phyloP scores from a whole-genome alignment of 2,797 vertebrate species.

The Euthynnus affinis region DNA sequence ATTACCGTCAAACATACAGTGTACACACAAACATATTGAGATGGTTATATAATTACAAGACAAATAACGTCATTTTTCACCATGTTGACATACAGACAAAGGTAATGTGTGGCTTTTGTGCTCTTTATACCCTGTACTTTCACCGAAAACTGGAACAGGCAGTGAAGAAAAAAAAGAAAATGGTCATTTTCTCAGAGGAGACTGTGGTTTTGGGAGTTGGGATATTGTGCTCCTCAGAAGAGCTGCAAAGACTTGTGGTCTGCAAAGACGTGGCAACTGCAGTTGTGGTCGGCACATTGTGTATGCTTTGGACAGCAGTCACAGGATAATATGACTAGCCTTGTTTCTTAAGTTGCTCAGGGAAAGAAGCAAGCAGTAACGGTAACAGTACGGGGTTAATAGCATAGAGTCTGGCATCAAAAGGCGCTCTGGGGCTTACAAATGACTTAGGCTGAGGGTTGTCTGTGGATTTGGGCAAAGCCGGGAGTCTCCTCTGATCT shows the following conservation, averaged over 20 bases:
- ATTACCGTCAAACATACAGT: slow-evolving; percentile 12
- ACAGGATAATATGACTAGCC: slow-evolving; percentile 48
- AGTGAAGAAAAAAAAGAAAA: slow-evolving; percentile 48
- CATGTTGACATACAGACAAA: slow-evolving; percentile 33
- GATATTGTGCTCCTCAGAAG: slow-evolving; percentile 58
- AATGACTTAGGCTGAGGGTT: slow-evolving; percentile 43
- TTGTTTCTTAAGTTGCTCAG: slow-evolving; percentile 48
- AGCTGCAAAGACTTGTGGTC: slow-evolving; percentile 65
- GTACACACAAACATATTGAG: slow-evolving; percentile 23
- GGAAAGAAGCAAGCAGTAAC: slow-evolving; percentile 31
- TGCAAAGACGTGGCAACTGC: slow-evolving; percentile 68
- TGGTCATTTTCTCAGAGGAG: slow-evolving; percentile 49
- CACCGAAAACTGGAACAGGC: slow-evolving; percentile 28
- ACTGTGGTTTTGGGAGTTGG: slow-evolving; percentile 54
- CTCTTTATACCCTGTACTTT: slow-evolving; percentile 39
- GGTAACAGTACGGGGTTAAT: slow-evolving; percentile 32
- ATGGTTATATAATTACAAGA: slow-evolving; percentile 28
- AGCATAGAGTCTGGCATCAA: slow-evolving; percentile 39
- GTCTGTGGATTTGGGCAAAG: slow-evolving; percentile 58
- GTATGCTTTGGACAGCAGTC: slow-evolving; percentile 56
- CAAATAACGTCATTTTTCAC: slow-evolving; percentile 30
- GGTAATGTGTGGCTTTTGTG: slow-evolving; percentile 12
- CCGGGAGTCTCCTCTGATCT: slow-evolving; percentile 62
- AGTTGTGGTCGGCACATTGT: slow-evolving; percentile 59
- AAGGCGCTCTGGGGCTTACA: slow-evolving; percentile 11